Evolutionary conservation across 2,888 invertebrate species (phyloP), one percentile per base, ranked within the genome.

Genomic region (Furcula furcula): DNA sequence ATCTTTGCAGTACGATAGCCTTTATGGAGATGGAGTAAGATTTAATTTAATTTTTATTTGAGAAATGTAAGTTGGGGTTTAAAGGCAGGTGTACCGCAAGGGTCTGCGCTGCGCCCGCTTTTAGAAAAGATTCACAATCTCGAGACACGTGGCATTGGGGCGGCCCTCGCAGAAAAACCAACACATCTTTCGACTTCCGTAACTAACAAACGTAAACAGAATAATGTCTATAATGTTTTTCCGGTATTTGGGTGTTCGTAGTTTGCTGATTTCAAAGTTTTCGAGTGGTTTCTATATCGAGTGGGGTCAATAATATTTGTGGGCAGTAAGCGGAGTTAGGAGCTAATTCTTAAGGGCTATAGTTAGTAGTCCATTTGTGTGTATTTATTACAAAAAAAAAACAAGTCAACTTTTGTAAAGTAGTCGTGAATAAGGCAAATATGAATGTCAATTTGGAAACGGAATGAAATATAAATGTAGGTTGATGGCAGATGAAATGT

Each of bases 141-240:
- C 66, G 58, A 64, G 81, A 78, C 87, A 87, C 87, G 87, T 88
- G 87, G 79, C 82, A 62, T n/a, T 57, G 66, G 79, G 81, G 81
- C 70, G 70, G 43, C 56, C 61, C 65, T 69, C 46, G 73, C 82
- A 85, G 81, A 83, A 85, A 87, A 87, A 86, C 77, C 67, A 64
- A 58, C 68, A 70, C 86, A 85, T 74, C 75, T 76, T 72, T 72
- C 74, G 62, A 78, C 83, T 84, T 85, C 87, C 84, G 83, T 71
- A 75, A 65, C 74, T 76, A 70, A 74, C 80, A 78, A 82, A 84
- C 75, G 77, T 77, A 84, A 85, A 83, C 80, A 82, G 74, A 78
- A 82, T 85, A 78, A 80, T 73, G 64, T 78, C 73, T 76, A 83
- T 84, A 73, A 86, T 86, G 84, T 85, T 86, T 81, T 87, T 87